Conservation (phyloP, 2,797 vertebrate genomes). For the Sebastolobus altivelis region DNA sequence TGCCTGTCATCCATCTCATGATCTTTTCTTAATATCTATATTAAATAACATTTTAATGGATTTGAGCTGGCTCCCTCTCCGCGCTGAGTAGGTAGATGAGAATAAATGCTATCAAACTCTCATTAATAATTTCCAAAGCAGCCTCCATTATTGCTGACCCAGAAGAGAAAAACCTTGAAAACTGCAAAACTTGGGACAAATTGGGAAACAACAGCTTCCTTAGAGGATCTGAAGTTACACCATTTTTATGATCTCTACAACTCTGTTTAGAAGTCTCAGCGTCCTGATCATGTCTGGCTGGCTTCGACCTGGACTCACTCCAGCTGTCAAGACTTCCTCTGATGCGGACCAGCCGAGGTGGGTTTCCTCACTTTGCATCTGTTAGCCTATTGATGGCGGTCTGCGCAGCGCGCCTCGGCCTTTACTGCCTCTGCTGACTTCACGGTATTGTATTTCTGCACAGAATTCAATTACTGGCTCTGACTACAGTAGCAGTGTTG, state of each 20-base stretch:
- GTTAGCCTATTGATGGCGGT: constrained; percentile 31
- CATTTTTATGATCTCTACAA: constrained; percentile 8
- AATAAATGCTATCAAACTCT: constrained; percentile 4
- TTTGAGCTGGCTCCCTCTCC: constrained; percentile 1
- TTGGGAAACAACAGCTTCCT: neutral
- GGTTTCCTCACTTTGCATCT: constrained; percentile 46
- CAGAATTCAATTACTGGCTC: constrained; percentile 61
- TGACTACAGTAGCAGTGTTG: constrained; percentile 33
- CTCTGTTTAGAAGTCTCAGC: constrained; percentile 14
- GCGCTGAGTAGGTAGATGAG: neutral
- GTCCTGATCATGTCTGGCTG: neutral
- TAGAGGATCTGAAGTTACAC: neutral
- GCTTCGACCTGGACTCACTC: constrained; percentile 20
- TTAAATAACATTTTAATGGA: neutral
- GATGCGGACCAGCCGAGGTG: constrained; percentile 34
- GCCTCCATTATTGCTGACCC: constrained; percentile 9
- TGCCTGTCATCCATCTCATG: neutral
- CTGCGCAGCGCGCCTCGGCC: constrained; percentile 21
- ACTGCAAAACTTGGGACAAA: neutral
- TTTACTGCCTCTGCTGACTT: constrained; percentile 58
- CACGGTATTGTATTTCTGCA: constrained; percentile 67
- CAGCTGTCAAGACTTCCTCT: constrained; percentile 32
- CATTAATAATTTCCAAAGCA: constrained; percentile 29
- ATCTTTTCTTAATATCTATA: neutral
- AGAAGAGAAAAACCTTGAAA: constrained; percentile 3